Base-by-base conservation (phyloP, 2,888 invertebrate species). In the Sialis lutaria region DNA sequence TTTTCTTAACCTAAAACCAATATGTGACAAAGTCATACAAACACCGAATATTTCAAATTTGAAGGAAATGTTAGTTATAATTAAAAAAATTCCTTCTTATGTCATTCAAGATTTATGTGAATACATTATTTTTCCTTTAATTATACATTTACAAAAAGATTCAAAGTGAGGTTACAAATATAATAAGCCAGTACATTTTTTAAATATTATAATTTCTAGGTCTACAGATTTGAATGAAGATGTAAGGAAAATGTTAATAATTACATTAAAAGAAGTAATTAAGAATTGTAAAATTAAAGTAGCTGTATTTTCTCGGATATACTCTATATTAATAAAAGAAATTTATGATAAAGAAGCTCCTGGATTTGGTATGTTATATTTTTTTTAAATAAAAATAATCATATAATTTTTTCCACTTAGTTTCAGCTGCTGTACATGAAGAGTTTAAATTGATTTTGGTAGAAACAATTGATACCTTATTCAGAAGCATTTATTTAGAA, bases 361-460 rank as follows among this genome's bases (percentile, higher is more conserved):
- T 34, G 67, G 65, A 44, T 69, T 69, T 68, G 64, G 77, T 76
- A 64, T 64, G 55, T 49, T 49, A 35, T 39, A 46, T 35, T 40
- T 9, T 10, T 40, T 10, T 40, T 2, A 3, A 12, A 12, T 40
- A 8, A 13, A n/a, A 40, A 10, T 12, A 40, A 40, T 13, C 2
- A 40, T 13, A 6, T 2, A 34, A 7, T 44, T 49, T 42, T 51
- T 52, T n/a, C 10, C 9, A 40, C 45, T 45, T 47, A 51, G 45
- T 62, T 67, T 42, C 56, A 79, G 80, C 77, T 40, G 60, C 64
- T 9, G 65, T 67, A 5, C 67, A 74, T 1, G 82, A 82, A 58
- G 82, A 82, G 58, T 62, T 79, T 33, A 79, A 80, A 58, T 63
- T 73, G 51, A 66, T 64, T 53, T 69, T 77, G 34, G 63, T 79